Base-by-base conservation (phyloP, 2,113 vertebrate species). In the Siniperca knerii region DNA sequence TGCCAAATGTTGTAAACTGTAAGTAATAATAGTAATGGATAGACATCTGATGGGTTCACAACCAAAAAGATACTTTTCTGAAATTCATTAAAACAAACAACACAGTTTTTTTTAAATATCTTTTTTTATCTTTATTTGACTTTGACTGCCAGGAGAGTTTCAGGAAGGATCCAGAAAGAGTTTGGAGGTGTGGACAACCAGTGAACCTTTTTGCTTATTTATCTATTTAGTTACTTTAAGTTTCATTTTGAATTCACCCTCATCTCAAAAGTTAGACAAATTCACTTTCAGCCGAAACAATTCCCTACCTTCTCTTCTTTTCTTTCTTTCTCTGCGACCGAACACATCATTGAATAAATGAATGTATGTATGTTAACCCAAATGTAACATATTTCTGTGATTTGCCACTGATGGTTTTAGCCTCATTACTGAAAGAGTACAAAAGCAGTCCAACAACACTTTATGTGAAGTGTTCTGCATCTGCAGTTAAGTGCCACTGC, bases 331-430 rank as follows among this genome's bases (percentile, higher is more conserved):
- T 52, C 35, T 8, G 33, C 25, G 61, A 54, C 37, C 57, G 62
- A 77, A 57, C 52, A 78, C 64, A 78, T 58, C 4, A 68, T 58
- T 68, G 52, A 68, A 48, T 68, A 64, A 58, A 58, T 33, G 1
- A 29, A 29, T 77, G 75, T 66, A 77, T 67, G 62, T 67, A 57
- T 55, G 57, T 58, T 68, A 67, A 58, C 11, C 11, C 64, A 68
- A 78, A 46, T 78, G 7, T 46, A 68, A 29, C n/a, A 48, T 50
- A 57, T 77, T 77, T 58, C 50, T 46, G 40, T 15, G 50, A 68
- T 78, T 46, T 78, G n/a, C 64, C 75, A 25, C 48, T 77, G 23
- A 65, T 66, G 46, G 48, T 54, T 66, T 67, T 33, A 78, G 50
- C 16, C 68, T 68, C 10, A 68, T 68, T 44, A 46, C 18, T 15